phyloP scores from a whole-genome alignment of 2,113 vertebrate species.

The Rallus limicola region DNA sequence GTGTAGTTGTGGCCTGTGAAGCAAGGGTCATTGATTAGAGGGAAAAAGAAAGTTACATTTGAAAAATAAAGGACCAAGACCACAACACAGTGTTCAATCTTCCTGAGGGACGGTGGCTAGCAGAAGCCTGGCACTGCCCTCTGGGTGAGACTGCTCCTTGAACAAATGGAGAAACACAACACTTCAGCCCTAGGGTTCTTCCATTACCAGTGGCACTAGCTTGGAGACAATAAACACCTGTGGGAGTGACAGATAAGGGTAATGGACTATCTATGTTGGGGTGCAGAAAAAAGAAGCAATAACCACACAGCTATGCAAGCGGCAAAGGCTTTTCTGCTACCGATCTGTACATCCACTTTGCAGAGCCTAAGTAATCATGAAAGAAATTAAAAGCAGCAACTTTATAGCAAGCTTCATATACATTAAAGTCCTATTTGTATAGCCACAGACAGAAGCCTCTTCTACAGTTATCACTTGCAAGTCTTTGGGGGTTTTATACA shows the following conservation, averaged over 20 bases:
- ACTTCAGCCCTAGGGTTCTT: neutral
- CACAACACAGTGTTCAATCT: neutral
- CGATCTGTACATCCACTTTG: fast-evolving
- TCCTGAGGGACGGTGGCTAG: neutral
- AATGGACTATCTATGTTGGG: neutral
- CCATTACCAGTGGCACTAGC: neutral
- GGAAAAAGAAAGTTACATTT: neutral
- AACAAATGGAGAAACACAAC: neutral
- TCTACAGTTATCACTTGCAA: neutral
- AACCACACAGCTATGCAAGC: fast-evolving
- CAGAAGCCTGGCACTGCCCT: neutral
- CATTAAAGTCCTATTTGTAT: neutral
- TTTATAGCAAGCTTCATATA: neutral
- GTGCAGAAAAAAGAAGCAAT: neutral
- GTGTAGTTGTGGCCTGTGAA: neutral
- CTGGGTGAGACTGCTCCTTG: neutral
- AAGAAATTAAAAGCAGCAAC: neutral
- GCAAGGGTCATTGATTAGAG: neutral
- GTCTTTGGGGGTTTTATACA: neutral
- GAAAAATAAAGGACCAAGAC: neutral
- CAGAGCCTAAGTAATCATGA: neutral
- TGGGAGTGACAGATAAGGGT: neutral
- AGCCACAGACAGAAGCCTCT: neutral
- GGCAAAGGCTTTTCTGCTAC: neutral
- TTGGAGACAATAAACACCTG: neutral